Evolutionary conservation across 2,113 vertebrate genomes (phyloP).

Genomic region (Semicossyphus pulcher): DNA sequence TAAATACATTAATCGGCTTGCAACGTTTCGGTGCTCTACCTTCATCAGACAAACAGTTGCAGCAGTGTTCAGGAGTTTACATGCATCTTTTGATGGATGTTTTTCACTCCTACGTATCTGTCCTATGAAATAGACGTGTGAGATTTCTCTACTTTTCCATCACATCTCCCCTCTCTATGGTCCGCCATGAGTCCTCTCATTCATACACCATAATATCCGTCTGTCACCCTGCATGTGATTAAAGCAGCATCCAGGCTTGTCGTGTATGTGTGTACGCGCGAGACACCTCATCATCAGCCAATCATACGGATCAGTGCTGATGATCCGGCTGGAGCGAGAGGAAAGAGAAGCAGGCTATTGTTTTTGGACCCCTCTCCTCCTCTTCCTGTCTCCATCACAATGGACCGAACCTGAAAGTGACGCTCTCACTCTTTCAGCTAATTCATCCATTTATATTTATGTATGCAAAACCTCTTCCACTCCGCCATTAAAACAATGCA

Average conservation of each 20-base stretch:
- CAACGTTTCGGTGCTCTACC: no score
- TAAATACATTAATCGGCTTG: no score
- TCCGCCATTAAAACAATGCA: slow-evolving; percentile 68
- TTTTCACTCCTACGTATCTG: no score
- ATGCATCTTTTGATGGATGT: no score
- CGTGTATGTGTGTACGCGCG: not conserved
- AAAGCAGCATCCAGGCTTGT: not conserved
- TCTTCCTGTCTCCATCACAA: slow-evolving; percentile 32
- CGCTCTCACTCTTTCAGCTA: slow-evolving; percentile 53
- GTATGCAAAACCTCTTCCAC: slow-evolving; percentile 71
- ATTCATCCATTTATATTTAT: slow-evolving; percentile 81
- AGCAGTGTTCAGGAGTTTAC: no score
- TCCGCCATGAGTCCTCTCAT: not conserved
- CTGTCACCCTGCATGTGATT: slow-evolving; percentile 12
- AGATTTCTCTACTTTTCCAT: not conserved
- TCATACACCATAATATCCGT: slow-evolving; percentile 9
- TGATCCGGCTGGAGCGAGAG: slow-evolving; percentile 40
- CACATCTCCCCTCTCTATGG: not conserved
- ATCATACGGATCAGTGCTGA: slow-evolving; percentile 67
- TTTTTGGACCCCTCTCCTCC: slow-evolving; percentile 48
- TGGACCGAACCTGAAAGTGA: slow-evolving; percentile 43
- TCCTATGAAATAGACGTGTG: no score
- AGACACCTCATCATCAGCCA: slow-evolving; percentile 63
- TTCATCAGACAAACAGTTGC: no score
- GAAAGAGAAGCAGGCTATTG: slow-evolving; percentile 46